Evolutionary conservation across 2,113 vertebrate genomes (phyloP).

Genomic region (Maccullochella peelii): DNA sequence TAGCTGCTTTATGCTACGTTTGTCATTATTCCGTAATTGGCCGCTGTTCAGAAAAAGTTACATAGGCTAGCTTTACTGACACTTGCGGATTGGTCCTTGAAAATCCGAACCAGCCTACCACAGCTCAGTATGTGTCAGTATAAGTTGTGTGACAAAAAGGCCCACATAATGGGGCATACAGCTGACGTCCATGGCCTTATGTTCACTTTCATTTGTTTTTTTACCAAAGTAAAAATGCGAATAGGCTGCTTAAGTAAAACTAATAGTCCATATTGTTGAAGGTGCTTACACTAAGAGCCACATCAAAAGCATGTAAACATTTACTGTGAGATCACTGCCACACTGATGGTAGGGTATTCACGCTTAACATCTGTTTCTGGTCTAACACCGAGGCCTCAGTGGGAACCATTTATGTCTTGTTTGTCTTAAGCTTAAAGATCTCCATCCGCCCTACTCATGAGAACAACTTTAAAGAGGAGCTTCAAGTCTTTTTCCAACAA

Average conservation of each 20-base stretch:
- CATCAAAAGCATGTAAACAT: constrained; percentile 42
- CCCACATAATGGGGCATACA: too few relatives aligned
- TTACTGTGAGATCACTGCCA: constrained; percentile 10
- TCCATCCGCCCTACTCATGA: constrained; percentile 40
- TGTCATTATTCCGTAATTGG: not conserved
- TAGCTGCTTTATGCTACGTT: not conserved
- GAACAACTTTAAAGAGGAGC: constrained; percentile 39
- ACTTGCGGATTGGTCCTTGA: not conserved
- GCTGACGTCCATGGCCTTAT: not conserved
- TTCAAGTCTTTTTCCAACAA: not conserved
- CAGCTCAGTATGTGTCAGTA: not conserved
- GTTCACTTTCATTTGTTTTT: not conserved
- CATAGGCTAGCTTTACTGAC: not conserved
- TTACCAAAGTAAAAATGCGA: not conserved
- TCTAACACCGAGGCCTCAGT: constrained; percentile 1
- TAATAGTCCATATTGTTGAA: not conserved
- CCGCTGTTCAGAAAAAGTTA: not conserved
- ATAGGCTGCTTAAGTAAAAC: not conserved
- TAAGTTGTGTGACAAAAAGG: too few relatives aligned
- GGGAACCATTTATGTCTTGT: constrained; percentile 55
- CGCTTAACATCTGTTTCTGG: constrained; percentile 50
- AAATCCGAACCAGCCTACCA: too few relatives aligned
- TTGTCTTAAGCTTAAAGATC: constrained; percentile 41
- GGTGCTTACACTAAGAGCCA: not conserved
- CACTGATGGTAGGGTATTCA: not conserved